Evolutionary conservation across 2,888 invertebrate genomes (phyloP).

Genomic region (Leptinotarsa peninsularis): DNA sequence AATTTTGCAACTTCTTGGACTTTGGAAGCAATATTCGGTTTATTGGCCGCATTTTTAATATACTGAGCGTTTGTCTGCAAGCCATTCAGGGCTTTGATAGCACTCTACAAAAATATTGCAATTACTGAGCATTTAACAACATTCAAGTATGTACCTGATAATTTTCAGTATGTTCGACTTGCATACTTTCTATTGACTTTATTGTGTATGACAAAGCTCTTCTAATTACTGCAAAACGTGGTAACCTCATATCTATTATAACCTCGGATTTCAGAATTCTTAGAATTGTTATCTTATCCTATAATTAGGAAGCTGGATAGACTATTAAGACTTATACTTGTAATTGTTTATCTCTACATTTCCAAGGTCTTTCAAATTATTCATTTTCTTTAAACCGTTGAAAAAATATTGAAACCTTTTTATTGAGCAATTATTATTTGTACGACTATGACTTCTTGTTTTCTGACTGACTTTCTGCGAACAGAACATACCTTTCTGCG

Average conservation of each 20-base stretch:
- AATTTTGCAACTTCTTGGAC: constrained; percentile 47
- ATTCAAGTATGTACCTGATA: constrained; percentile 22
- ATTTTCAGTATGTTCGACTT: constrained; percentile 12
- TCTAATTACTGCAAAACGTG: constrained; percentile 14
- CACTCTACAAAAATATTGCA: constrained; percentile 69
- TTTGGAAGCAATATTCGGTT: constrained; percentile 53
- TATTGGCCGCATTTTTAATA: constrained; percentile 68
- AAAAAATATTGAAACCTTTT: background rate
- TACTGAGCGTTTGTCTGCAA: constrained; percentile 80
- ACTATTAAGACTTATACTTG: constrained; percentile 1
- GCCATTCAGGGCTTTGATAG: constrained; percentile 75
- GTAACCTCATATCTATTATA: constrained; percentile 9
- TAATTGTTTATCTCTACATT: constrained; percentile 6
- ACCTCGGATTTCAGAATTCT: background rate
- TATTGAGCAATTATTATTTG: background rate
- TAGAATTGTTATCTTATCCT: background rate
- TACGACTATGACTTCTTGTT: background rate
- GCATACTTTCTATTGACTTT: constrained; percentile 1
- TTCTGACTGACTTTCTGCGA: too few relatives aligned
- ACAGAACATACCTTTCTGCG: too few relatives aligned
- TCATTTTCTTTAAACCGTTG: background rate
- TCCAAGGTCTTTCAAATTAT: background rate
- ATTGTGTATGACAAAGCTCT: constrained; percentile 11
- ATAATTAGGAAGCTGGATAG: background rate
- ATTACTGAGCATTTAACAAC: background rate